phyloP scores from a whole-genome alignment of 2,113 vertebrate genomes.

The Triplophysa siluroides region DNA sequence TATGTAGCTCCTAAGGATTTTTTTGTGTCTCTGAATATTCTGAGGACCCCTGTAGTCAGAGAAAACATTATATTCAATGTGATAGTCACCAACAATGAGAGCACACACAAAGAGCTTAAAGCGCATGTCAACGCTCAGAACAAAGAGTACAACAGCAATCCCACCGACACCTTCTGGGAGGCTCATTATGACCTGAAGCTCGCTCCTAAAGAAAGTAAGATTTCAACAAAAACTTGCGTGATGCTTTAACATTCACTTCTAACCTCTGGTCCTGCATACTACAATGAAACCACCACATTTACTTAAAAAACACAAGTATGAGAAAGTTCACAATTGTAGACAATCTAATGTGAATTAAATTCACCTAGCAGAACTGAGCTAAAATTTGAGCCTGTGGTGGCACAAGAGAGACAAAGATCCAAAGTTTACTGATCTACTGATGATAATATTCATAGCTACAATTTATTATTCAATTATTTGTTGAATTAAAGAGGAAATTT shows the following conservation, averaged over 20 bases:
- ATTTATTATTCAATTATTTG: too few relatives aligned
- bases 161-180: conserved; percentile 71
- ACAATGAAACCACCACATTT: too few relatives aligned
- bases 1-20: conserved; percentile 43
- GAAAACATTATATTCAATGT: conserved; percentile 64
- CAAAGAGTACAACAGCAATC: conserved; percentile 72
- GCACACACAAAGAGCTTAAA: conserved; percentile 55
- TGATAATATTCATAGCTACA: too few relatives aligned
- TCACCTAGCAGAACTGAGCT: too few relatives aligned
- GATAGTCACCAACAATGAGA: conserved; percentile 62
- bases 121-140: conserved; percentile 71
- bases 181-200: conserved; percentile 50
- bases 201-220: conserved; percentile 67
- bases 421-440: too few relatives aligned
- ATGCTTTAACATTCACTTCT: background rate
- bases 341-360: too few relatives aligned
- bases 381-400: too few relatives aligned
- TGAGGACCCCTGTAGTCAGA: conserved; percentile 60
- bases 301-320: too few relatives aligned
- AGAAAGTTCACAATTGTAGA: too few relatives aligned
- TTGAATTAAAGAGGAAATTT: too few relatives aligned
- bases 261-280: too few relatives aligned
- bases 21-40: conserved; percentile 58
- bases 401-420: too few relatives aligned
- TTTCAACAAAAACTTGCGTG: background rate